Conservation (phyloP, 1,140 invertebrate species). For the Apis florea region DNA sequence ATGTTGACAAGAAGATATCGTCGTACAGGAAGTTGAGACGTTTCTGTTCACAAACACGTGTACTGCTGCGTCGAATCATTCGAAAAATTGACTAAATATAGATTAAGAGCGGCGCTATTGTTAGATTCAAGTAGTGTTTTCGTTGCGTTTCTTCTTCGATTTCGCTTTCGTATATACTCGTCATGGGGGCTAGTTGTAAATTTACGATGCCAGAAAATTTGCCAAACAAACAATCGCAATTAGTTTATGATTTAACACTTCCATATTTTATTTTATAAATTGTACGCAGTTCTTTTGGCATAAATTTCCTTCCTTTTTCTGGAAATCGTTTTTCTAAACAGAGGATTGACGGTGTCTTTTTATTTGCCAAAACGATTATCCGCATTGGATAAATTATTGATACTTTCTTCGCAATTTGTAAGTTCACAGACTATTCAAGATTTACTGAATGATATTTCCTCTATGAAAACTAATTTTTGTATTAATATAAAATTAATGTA, state of each 20-base stretch:
- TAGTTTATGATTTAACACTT: background rate
- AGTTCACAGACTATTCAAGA: too few relatives aligned
- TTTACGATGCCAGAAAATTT: constrained; percentile 16
- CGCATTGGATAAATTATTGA: too few relatives aligned
- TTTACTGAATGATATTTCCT: too few relatives aligned
- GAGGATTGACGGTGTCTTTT: too few relatives aligned
- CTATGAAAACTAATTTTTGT: too few relatives aligned
- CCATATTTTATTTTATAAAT: background rate
- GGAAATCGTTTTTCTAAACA: background rate
- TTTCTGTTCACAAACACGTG: constrained; percentile 16
- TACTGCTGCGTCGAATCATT: constrained; percentile 46
- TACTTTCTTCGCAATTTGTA: too few relatives aligned
- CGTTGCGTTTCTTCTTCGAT: constrained; percentile 31
- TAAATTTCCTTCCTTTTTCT: background rate
- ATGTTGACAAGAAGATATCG: background rate
- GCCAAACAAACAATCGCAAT: too few relatives aligned
- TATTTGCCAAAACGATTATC: too few relatives aligned
- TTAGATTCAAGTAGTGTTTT: constrained; percentile 52
- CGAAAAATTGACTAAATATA: constrained; percentile 65
- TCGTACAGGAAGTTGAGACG: background rate
- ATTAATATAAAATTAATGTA: too few relatives aligned
- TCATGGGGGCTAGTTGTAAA: constrained; percentile 1
- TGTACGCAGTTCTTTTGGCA: background rate
- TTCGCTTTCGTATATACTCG: background rate
- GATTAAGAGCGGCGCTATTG: constrained; percentile 55